phyloP scores from a whole-genome alignment of 2,888 invertebrate genomes.

The Phoronis australis region DNA sequence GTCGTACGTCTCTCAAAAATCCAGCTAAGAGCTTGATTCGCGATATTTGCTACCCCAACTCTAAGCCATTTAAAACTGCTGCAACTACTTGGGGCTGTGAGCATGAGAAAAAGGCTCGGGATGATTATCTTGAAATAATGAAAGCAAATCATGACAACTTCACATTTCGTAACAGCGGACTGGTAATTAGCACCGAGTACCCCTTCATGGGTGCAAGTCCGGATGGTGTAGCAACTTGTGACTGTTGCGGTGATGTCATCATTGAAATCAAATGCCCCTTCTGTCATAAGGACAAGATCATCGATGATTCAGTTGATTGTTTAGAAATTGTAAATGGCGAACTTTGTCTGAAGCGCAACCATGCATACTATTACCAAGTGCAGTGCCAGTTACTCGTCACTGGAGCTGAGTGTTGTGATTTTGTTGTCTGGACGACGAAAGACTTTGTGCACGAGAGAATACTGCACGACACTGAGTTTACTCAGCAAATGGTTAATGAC shows the following conservation, averaged over 20 bases:
- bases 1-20: background rate
- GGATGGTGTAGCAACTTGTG: background rate
- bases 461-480: background rate
- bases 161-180: background rate
- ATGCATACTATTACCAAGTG: slow-evolving; percentile 4
- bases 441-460: background rate
- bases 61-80: background rate
- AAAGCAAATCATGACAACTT: background rate
- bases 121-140: background rate
- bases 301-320: too few species aligned
- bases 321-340: background rate
- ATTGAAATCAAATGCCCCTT: slow-evolving; percentile 4
- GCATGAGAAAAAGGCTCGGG: slow-evolving; percentile 5
- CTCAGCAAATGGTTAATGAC: background rate
- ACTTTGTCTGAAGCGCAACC: slow-evolving; percentile 6
- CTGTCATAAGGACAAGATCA: background rate
- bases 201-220: background rate
- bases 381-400: background rate
- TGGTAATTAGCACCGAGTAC: background rate
- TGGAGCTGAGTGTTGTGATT: background rate
- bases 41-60: slow-evolving; percentile 7
- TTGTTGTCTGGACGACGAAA: background rate
- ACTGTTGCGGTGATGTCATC: background rate
- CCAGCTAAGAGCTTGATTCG: slow-evolving; percentile 4
- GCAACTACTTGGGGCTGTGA: slow-evolving; percentile 5